Conservation (phyloP, 2,888 invertebrate genomes). For the Phaedon cochleariae region DNA sequence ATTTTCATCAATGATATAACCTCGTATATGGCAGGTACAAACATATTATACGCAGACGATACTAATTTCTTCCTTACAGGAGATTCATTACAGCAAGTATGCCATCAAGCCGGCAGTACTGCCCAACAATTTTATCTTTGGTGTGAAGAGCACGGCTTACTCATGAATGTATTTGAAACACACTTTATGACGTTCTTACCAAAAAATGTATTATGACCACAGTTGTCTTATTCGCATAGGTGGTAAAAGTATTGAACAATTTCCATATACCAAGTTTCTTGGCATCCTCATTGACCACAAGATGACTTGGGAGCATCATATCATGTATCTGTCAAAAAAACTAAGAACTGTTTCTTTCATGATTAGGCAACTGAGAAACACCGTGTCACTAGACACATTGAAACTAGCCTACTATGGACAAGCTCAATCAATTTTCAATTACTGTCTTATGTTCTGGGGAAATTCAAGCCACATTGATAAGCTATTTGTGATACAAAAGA, state of each 20-base stretch:
- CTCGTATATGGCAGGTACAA: not conserved
- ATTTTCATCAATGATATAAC: not conserved
- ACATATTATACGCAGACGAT: not conserved
- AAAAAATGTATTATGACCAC: not conserved
- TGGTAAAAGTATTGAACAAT: not conserved
- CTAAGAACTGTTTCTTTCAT: slow-evolving; percentile 1
- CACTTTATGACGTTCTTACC: not conserved
- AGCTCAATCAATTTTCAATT: not conserved
- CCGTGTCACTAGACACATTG: slow-evolving; percentile 3
- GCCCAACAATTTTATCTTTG: not conserved
- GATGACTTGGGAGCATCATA: slow-evolving; percentile 2
- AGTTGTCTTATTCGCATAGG: not conserved
- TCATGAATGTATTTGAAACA: too few species aligned
- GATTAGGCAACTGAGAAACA: slow-evolving; percentile 4
- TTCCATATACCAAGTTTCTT: not conserved
- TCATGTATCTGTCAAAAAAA: not conserved
- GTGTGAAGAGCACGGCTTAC: not conserved
- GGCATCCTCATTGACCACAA: slow-evolving; percentile 2
- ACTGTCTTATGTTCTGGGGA: not conserved
- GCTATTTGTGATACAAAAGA: slow-evolving; percentile 1
- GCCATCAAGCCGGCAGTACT: not conserved
- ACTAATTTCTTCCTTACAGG: not conserved
- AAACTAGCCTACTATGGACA: slow-evolving; percentile 3
- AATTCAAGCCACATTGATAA: not conserved
- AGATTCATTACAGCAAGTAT: not conserved